These are phyloP conservation scores for Scotopteryx bipunctaria DNA, from an alignment of 2,888 invertebrate genomes.

Conservation along the genomic window DNA sequence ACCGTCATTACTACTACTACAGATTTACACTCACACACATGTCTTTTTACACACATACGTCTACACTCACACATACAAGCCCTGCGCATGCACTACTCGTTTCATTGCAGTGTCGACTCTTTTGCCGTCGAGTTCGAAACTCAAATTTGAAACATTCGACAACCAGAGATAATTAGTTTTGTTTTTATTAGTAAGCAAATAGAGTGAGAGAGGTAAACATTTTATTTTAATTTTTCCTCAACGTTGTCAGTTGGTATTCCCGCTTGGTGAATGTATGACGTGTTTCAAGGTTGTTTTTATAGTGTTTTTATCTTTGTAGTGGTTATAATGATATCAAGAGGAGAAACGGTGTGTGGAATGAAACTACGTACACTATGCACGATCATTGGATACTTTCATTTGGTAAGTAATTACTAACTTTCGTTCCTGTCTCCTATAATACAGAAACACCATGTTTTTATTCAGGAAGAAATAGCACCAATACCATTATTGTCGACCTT, in stretches of 20 bases:
- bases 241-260: conserved; percentile 13
- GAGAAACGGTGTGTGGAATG: conserved; percentile 44
- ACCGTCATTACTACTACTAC: too few species aligned
- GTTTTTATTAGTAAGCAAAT: not conserved
- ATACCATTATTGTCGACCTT: too few species aligned
- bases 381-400: conserved; percentile 58
- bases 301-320: conserved; percentile 33
- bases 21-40: not conserved
- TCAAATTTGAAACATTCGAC: conserved; percentile 8
- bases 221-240: conserved; percentile 13
- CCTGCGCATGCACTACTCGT: conserved; percentile 28
- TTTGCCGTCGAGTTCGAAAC: conserved; percentile 14
- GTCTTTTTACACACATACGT: conserved; percentile 3
- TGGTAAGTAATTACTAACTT: conserved; percentile 50
- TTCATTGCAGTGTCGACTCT: conserved; percentile 25
- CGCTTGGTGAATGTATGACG: not conserved
- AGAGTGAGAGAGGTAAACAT: conserved; percentile 15
- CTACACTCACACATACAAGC: conserved; percentile 25
- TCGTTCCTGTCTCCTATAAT: not conserved
- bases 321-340: conserved; percentile 42
- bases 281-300: conserved; percentile 26
- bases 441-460: not conserved
- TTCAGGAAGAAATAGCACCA: too few species aligned
- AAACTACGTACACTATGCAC: conserved; percentile 54
- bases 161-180: not conserved